Evolutionary conservation across 64 coral and sea anemone genomes (phyloP).

Genomic region (Actinia equina): DNA sequence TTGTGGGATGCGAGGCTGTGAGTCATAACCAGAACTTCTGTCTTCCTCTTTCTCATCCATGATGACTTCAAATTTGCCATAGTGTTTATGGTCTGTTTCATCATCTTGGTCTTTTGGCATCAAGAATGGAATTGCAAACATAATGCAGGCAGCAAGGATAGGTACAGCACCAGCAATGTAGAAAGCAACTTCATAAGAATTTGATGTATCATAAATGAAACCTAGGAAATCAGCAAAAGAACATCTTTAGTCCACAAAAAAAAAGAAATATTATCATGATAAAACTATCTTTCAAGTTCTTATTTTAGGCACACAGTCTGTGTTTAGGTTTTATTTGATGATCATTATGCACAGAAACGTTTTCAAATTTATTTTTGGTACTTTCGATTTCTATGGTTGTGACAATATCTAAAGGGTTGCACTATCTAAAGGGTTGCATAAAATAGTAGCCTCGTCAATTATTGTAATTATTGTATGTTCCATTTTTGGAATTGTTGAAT

Average conservation of each 20-base stretch:
- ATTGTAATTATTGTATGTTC: too few relatives aligned
- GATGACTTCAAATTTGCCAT: slow-evolving; percentile 74
- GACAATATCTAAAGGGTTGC: not conserved
- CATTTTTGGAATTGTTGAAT: too few relatives aligned
- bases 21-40: slow-evolving; percentile 26
- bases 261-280: not conserved
- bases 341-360: not conserved
- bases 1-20: slow-evolving; percentile 15
- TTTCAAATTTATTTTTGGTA: not conserved
- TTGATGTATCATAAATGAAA: slow-evolving; percentile 69
- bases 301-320: too few relatives aligned
- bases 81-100: slow-evolving; percentile 42
- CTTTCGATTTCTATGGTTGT: not conserved
- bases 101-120: slow-evolving; percentile 81
- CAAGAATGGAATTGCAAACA: slow-evolving; percentile 92
- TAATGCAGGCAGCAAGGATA: slow-evolving; percentile 74
- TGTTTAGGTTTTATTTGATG: too few relatives aligned
- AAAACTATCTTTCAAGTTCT: not conserved
- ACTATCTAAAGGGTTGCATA: not conserved
- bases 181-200: slow-evolving; percentile 84
- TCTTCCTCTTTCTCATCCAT: slow-evolving; percentile 41
- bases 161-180: slow-evolving; percentile 93
- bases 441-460: not conserved
- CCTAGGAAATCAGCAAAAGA: slow-evolving; percentile 25
- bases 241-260: not conserved